These are phyloP conservation scores for Nomada ruficornis DNA, from an alignment of 2,888 invertebrate species.

Conservation along the genomic window DNA sequence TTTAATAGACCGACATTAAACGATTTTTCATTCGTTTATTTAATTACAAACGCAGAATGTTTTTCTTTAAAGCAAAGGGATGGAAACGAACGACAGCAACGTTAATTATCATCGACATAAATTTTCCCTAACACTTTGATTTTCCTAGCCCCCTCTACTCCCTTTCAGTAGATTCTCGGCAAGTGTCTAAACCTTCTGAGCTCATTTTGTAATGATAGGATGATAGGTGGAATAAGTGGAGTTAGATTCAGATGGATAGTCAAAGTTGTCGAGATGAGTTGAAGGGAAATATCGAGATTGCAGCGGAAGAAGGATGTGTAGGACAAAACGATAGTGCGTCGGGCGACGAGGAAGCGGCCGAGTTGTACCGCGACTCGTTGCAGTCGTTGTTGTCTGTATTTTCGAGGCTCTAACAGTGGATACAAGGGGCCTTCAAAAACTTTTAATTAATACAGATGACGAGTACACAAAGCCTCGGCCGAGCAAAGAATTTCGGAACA, in stretches of 20 bases:
- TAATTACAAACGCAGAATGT: no score
- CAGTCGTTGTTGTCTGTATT: conserved; percentile 58
- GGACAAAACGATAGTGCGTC: neutral
- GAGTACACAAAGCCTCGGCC: conserved; percentile 72
- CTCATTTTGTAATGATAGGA: neutral
- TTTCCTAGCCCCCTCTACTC: neutral
- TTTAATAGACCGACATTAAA: no score
- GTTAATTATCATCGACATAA: conserved; percentile 1
- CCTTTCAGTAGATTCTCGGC: neutral
- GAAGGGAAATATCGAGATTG: conserved; percentile 17
- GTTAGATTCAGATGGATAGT: conserved; percentile 31
- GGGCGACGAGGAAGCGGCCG: neutral
- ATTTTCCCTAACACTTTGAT: neutral
- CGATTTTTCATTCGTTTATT: conserved; percentile 2
- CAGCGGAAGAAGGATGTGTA: neutral
- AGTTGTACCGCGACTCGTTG: conserved; percentile 17
- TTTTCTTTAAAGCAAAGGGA: no score
- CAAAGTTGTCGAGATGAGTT: conserved; percentile 12
- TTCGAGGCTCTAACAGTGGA: conserved; percentile 57
- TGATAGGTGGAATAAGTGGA: neutral
- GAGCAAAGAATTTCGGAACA: conserved; percentile 77
- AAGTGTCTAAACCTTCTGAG: neutral
- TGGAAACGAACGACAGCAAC: no score
- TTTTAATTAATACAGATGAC: conserved; percentile 81
- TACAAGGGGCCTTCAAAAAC: conserved; percentile 74